Base-by-base conservation (phyloP, 2,888 invertebrate species). In the Embidobia sp. region DNA sequence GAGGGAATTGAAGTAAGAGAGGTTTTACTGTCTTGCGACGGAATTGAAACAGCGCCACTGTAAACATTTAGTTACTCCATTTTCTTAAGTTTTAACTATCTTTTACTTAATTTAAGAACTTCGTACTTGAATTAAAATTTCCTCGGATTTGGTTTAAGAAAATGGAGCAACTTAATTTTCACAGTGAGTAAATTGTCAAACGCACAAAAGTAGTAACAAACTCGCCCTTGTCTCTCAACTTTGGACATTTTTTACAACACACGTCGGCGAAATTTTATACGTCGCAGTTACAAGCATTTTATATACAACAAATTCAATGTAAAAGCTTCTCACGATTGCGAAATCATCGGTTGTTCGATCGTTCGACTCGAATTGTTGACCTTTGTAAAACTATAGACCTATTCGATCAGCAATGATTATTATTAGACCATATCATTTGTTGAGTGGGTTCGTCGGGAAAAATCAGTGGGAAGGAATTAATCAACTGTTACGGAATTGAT, bases 281-380 rank as follows among this genome's bases (percentile, higher is more conserved):
- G 22, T 19, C 46, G 35, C 29, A 31, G 33, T 31, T 16, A 57
- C 59, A 63, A 49, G 55, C 72, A 59, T 72, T 61, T 49, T 77
- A 72, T 40, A 22, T 53, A 37, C 33, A 37, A 40, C 49, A 57
- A 66, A 64, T 42, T 46, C 44, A 27, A 29, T 59, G 44, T 61
- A 44, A 69, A 70, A 70, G 26, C 44, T 35, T n/a, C 44, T 61
- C 53, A 46, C 59, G 70, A 70, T 70, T 70, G 19, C 59, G 53
- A 59, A 53, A 53, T 61, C 51, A 67, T 67, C 48, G 46, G 15
- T 37, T 61, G 53, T 61, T 70, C 29, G 33, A 49, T 49, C 31
- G 22, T 40, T 48, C 15, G 37, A 51, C 44, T 35, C 11, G 53
- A 66, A 59, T 33, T 66, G 66, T 66, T 73, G 22, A 53, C 46